phyloP scores from a whole-genome alignment of 2,797 vertebrate genomes.

The Brachyrhaphis roseni region DNA sequence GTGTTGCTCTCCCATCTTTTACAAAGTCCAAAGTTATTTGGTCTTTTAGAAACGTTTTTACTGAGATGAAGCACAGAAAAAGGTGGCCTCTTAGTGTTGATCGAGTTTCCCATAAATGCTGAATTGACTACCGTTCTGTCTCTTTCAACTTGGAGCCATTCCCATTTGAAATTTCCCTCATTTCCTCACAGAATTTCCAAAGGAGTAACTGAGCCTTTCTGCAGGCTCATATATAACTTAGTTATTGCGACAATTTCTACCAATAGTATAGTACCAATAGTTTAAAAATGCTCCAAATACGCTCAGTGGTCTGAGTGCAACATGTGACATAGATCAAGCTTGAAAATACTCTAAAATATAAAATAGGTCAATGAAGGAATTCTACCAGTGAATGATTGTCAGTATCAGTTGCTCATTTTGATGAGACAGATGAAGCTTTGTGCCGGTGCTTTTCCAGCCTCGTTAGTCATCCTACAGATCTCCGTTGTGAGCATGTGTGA shows the following conservation, averaged over 20 bases:
- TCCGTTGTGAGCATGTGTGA: constrained; percentile 36
- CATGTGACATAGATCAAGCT: not conserved
- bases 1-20: not conserved
- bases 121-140: not conserved
- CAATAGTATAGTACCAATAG: not conserved
- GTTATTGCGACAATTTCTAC: not conserved
- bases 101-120: not conserved
- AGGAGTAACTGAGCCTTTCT: not conserved
- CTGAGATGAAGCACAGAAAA: not conserved
- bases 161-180: not conserved
- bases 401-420: constrained; percentile 36
- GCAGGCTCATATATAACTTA: not conserved
- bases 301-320: not conserved
- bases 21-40: not conserved
- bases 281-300: not conserved
- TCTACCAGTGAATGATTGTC: constrained; percentile 46
- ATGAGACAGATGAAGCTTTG: constrained; percentile 47
- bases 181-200: not conserved
- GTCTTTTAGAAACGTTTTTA: not conserved
- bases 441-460: constrained; percentile 24
- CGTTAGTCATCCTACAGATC: constrained; percentile 50
- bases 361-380: constrained; percentile 17
- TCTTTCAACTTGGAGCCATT: not conserved
- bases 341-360: not conserved
- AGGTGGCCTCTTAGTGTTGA: not conserved